Conservation (phyloP, 2,888 invertebrate genomes). For the Dyspetes luteomarginatus region DNA sequence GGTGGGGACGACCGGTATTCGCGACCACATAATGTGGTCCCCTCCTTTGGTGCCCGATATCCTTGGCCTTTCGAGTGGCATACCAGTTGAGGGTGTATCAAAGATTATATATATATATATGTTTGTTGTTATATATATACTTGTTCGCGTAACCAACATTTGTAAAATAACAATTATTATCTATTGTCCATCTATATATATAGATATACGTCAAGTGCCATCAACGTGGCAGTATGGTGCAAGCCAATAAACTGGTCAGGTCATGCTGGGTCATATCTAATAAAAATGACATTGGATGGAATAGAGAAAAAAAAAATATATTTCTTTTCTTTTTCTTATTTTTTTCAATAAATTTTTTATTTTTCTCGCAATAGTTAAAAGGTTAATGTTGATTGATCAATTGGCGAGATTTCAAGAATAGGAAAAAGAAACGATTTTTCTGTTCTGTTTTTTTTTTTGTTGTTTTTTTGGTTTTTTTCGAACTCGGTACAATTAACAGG, state of each 20-base stretch:
- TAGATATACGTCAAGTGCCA: slow-evolving; percentile 39
- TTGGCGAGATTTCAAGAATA: neutral
- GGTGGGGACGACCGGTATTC: slow-evolving; percentile 39
- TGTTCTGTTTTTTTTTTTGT: neutral
- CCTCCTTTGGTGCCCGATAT: slow-evolving; percentile 56
- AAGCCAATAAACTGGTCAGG: neutral
- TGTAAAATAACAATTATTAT: too few species aligned
- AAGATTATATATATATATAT: slow-evolving; percentile 9
- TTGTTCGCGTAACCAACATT: too few species aligned
- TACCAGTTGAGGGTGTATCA: slow-evolving; percentile 47
- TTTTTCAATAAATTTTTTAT: too few species aligned
- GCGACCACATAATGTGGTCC: slow-evolving; percentile 47
- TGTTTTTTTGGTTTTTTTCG: neutral
- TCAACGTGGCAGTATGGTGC: neutral
- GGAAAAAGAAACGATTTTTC: neutral
- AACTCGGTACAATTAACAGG: neutral
- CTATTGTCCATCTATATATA: too few species aligned
- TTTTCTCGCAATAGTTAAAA: neutral
- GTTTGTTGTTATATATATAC: slow-evolving; percentile 19
- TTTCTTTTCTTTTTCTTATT: too few species aligned
- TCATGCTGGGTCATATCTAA: neutral
- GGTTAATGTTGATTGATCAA: neutral
- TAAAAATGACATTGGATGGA: neutral
- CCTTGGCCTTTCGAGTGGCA: slow-evolving; percentile 62
- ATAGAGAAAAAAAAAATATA: too few species aligned